Conservation (phyloP, 2,888 invertebrate genomes). For the Campoletis raptor region DNA sequence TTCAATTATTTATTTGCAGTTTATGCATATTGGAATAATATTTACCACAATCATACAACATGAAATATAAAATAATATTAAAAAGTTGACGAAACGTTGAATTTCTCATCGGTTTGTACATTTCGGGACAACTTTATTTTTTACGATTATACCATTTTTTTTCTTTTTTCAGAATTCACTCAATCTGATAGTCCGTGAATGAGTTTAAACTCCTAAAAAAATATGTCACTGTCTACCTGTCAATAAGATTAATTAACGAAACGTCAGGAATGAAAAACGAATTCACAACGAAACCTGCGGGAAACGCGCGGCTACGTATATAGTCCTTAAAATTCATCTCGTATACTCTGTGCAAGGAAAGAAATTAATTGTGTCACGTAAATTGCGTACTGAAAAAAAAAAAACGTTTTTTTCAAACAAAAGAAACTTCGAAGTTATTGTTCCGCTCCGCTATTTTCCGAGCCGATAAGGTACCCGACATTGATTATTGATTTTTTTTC, state of each 20-base stretch:
- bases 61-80: neutral
- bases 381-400: constrained; percentile 14
- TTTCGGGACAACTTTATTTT: neutral
- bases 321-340: neutral
- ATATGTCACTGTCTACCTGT: neutral
- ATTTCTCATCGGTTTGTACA: neutral
- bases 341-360: neutral
- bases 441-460: constrained; percentile 13
- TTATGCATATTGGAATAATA: neutral
- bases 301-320: neutral
- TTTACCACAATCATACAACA: neutral
- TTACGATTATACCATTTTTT: neutral
- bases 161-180: neutral
- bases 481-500: constrained; percentile 44
- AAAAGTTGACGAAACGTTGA: neutral
- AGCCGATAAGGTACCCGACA: constrained; percentile 21
- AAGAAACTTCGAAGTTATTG: constrained; percentile 13
- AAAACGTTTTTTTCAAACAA: constrained; percentile 39
- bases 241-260: neutral
- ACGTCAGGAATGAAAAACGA: neutral
- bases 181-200: neutral
- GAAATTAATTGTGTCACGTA: constrained; percentile 14
- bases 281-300: neutral
- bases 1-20: neutral
- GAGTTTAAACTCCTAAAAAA: neutral